Base-by-base conservation (phyloP, 2,888 invertebrate species). In the Apantesis nais region DNA sequence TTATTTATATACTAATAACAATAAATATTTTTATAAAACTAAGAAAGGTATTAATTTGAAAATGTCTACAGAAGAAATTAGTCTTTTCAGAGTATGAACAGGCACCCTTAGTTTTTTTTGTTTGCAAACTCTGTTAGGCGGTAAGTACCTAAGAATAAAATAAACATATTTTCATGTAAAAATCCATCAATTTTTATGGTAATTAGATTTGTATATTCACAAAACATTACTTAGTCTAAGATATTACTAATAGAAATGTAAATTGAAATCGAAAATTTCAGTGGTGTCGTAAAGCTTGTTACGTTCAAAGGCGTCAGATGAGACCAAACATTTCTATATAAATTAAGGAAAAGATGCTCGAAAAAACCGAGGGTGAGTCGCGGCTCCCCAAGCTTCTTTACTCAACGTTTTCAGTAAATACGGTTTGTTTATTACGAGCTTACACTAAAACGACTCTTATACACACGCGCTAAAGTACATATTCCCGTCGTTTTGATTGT, bases 271-370 rank as follows among this genome's bases (percentile, higher is more conserved):
- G 76, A 81, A 83, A 87, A 86, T 84, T 86, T 86, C 83, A 86
- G 81, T 85, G 83, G 85, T 83, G 83, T 86, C 85, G 84, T 83
- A 82, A 82, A 85, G 84, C 84, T 88, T 84, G 87, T 88, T 88
- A 88, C 86, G 85, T 87, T 92, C 90, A 90, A 90, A 91, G 89
- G 90, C 90, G 89, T 90, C 85, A 87, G 88, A 89, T 88, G 90
- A 90, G 88, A 90, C 91, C 90, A 91, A 93, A 93, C 91, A 94
- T 92, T 92, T 93, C 92, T 92, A 92, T 92, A 95, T 93, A 94
- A 93, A 95, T 95, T 95, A 95, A 92, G 90, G 88, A 93, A 93
- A 94, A 94, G 92, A 93, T 90, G 90, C 88, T 83, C 87, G 87
- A 91, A 93, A 94, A 94, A 93, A 92, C 86, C 88, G 90, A 88